Conservation (phyloP, 2,888 invertebrate species). For the Callyntrura guangdongensis region DNA sequence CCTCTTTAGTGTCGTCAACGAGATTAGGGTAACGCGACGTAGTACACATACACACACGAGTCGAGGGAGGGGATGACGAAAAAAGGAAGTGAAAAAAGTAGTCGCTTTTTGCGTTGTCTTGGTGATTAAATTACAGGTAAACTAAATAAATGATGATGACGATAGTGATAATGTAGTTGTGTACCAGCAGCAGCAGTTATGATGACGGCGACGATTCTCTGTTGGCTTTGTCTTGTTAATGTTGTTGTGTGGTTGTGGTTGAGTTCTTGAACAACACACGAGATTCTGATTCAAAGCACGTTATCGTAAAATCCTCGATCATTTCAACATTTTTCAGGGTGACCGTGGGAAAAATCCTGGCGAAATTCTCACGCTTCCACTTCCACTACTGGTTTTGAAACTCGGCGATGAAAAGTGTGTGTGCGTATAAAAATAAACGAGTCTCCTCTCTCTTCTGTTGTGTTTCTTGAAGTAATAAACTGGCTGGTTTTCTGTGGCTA, state of each 20-base stretch:
- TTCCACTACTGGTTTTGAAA: constrained; percentile 61
- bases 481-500: not conserved
- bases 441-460: not conserved
- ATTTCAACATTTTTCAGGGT: not conserved
- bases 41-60: no score
- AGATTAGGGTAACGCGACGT: no score
- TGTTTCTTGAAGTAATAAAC: not conserved
- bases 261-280: not conserved
- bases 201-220: not conserved
- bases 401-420: not conserved
- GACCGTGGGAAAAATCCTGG: constrained; percentile 50
- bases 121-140: constrained; percentile 49
- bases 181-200: not conserved
- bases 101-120: not conserved
- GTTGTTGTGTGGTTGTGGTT: constrained; percentile 24
- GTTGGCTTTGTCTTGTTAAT: no score
- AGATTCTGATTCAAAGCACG: constrained; percentile 27
- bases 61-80: constrained; percentile 1
- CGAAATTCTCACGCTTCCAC: constrained; percentile 56
- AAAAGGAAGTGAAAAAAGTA: constrained; percentile 24
- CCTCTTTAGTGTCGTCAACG: not conserved
- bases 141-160: constrained; percentile 39
- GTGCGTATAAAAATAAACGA: not conserved
- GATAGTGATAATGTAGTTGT: not conserved
- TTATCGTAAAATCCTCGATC: constrained; percentile 41